Evolutionary conservation across 2,797 vertebrate species (phyloP), one percentile per base, ranked within the genome.

Genomic region (Channa striata): DNA sequence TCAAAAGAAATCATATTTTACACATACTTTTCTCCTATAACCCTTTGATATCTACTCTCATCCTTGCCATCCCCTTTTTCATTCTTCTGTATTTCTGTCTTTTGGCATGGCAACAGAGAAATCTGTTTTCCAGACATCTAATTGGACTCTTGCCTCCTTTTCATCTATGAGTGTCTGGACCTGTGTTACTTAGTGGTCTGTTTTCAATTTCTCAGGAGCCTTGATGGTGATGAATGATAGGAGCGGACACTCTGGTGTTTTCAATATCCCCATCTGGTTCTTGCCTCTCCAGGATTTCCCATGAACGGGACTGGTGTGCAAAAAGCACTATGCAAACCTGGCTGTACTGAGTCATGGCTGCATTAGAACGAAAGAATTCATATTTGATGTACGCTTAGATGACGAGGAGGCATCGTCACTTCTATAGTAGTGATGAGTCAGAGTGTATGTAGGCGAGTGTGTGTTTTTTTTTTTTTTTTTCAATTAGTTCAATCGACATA

Each of bases 221-320:
- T 90, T 91, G 88, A 93, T 92, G 90, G 92, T 92, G 91, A 92
- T 92, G 90, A 93, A 93, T 91, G 91, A 93, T 91, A 89, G 84
- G 81, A 91, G 87, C 83, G 81, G 73, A 85, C 77, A 78, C 78
- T 83, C 77, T 84, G 75, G 88, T 88, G 82, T 87, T 93, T 90
- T 92, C 83, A 90, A 79, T 89, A 90, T 89, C 79, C 81, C 91
- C 92, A 94, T 93, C 91, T 94, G 92, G 86, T 90, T 92, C 91
- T 93, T 91, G 92, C 93, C 91, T 94, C 91, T 91, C 59, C 74
- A 87, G 89, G 86, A 92, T 84, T 92, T 91, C 84, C 82, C 90
- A 91, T 91, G 90, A 91, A 91, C 82, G 74, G 74, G 60, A 49
- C 72, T 46, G 34, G 72, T 85, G 81, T 79, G 64, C 79, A 83